A percentile compares a stretch with the other conserved stretches of the same genome.
These are phyloP conservation scores for Okamejei kenojei DNA, from an alignment of 2,797 vertebrate genomes.

Conservation along the genomic window DNA sequence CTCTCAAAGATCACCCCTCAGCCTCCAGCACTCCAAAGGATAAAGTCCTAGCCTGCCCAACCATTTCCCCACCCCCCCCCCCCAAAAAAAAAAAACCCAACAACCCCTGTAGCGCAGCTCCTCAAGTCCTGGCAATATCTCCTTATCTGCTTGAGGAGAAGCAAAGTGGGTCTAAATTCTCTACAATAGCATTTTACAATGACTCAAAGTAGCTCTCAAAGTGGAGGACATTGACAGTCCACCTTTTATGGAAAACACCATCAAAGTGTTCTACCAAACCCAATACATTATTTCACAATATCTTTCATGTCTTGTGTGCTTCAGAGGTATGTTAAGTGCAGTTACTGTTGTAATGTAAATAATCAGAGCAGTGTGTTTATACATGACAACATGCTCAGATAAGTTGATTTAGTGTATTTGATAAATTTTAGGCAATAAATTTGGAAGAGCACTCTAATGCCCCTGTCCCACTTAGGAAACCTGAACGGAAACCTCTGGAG, in stretches of 20 bases:
- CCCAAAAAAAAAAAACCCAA: too few species aligned
- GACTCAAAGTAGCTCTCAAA: not conserved
- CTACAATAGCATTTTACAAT: not conserved
- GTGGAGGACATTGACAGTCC: not conserved
- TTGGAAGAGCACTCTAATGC: not conserved
- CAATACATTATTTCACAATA: not conserved
- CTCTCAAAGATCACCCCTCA: too few species aligned
- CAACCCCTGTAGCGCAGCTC: too few species aligned
- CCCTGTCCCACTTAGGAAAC: too few species aligned
- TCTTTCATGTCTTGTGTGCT: not conserved
- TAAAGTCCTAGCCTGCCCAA: too few species aligned
- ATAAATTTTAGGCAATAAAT: not conserved
- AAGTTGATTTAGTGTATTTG: not conserved
- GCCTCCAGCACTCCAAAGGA: too few species aligned
- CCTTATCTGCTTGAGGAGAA: not conserved
- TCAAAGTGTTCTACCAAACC: not conserved
- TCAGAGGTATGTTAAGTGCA: not conserved
- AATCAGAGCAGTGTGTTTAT: not conserved
- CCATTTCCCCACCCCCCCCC: too few species aligned
- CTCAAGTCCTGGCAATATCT: too few species aligned
- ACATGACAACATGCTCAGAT: not conserved
- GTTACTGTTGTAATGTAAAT: not conserved
- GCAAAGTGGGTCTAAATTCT: not conserved
- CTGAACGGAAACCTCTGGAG: too few species aligned
- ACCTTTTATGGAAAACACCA: not conserved